These are phyloP conservation scores for Orthonychiurus folsomi DNA, from an alignment of 2,888 invertebrate genomes.

Conservation along the genomic window DNA sequence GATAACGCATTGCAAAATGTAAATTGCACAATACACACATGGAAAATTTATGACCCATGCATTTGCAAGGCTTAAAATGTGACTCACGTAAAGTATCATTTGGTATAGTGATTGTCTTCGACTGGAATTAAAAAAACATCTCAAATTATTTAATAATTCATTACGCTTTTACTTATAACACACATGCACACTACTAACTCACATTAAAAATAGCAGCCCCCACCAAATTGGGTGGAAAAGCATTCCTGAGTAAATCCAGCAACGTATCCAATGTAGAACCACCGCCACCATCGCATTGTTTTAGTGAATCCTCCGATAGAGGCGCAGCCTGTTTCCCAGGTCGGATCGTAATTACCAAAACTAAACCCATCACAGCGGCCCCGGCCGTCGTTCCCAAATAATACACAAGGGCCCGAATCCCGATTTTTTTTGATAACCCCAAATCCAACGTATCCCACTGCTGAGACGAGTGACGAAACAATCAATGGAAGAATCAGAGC, in stretches of 20 bases:
- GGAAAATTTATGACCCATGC: too few relatives aligned
- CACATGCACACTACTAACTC: too few relatives aligned
- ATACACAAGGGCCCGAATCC: slow-evolving; percentile 74
- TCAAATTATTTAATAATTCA: slow-evolving; percentile 4
- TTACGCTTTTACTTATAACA: background rate
- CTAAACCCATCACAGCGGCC: slow-evolving; percentile 82
- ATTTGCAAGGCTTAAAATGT: too few relatives aligned
- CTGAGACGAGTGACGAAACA: slow-evolving; percentile 80
- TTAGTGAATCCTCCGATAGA: slow-evolving; percentile 35
- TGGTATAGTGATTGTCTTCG: slow-evolving; percentile 1
- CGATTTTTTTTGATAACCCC: slow-evolving; percentile 80
- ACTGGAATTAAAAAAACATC: slow-evolving; percentile 6
- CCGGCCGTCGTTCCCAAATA: slow-evolving; percentile 85
- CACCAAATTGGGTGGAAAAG: slow-evolving; percentile 46
- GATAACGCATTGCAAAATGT: too few relatives aligned
- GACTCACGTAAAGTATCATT: slow-evolving; percentile 5
- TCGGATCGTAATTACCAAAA: slow-evolving; percentile 76
- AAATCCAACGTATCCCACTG: slow-evolving; percentile 86
- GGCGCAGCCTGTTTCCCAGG: slow-evolving; percentile 52
- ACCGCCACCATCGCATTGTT: slow-evolving; percentile 48
- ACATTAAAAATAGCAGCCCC: slow-evolving; percentile 28
- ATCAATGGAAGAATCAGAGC: slow-evolving; percentile 87
- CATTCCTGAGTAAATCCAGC: slow-evolving; percentile 64
- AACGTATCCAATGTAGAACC: slow-evolving; percentile 61
- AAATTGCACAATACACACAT: too few relatives aligned